A percentile compares a stretch with the other conserved stretches of the same genome.
Evolutionary conservation across 2,888 invertebrate genomes (phyloP).

Genomic region (Euplagia quadripunctaria): DNA sequence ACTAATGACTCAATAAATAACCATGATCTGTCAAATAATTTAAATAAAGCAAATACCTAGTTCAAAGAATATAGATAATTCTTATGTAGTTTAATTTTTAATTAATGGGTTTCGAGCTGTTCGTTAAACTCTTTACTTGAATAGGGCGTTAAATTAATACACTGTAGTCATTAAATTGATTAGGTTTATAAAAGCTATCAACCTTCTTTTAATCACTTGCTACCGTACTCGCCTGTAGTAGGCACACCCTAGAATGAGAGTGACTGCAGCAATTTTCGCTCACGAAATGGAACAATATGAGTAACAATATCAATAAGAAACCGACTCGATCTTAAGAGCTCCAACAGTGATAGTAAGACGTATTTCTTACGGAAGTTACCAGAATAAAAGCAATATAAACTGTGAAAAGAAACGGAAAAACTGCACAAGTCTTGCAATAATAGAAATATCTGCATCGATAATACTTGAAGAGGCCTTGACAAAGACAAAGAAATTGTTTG

Average conservation of each 20-base stretch:
- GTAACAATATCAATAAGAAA: background rate
- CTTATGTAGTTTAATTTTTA: no score
- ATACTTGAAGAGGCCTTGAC: slow-evolving; percentile 72
- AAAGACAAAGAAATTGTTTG: slow-evolving; percentile 82
- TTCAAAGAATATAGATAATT: background rate
- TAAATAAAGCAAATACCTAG: background rate
- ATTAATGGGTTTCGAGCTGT: no score
- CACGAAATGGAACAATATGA: background rate
- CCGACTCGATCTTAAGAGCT: background rate
- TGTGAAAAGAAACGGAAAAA: slow-evolving; percentile 46
- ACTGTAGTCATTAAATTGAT: slow-evolving; percentile 12
- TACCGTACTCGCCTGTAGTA: slow-evolving; percentile 16
- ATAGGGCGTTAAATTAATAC: background rate
- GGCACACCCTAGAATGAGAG: slow-evolving; percentile 10
- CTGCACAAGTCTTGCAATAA: slow-evolving; percentile 65
- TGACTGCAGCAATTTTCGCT: slow-evolving; percentile 7
- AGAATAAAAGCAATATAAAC: slow-evolving; percentile 37
- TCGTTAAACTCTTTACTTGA: no score
- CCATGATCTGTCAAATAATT: no score
- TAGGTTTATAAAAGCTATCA: slow-evolving; percentile 14
- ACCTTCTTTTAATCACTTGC: slow-evolving; percentile 15
- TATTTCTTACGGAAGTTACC: background rate
- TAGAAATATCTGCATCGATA: slow-evolving; percentile 75
- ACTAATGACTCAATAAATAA: no score
- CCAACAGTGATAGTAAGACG: background rate